Base-by-base conservation (phyloP, 2,888 invertebrate genomes). In the Clepsis dumicolana region DNA sequence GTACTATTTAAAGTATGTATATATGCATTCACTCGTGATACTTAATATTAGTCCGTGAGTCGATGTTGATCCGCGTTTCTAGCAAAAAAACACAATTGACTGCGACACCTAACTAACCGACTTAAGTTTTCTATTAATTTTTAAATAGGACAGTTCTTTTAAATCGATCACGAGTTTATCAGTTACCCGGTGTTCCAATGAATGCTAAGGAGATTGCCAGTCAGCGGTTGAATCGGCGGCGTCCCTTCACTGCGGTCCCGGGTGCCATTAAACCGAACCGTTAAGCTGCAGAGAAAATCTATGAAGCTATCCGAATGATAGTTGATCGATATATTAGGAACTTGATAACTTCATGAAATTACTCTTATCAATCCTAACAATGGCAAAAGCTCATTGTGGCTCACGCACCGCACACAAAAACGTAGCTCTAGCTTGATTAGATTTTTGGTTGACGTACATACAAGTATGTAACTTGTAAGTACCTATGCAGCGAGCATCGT, bases 161-260 rank as follows among this genome's bases (percentile, higher is more conserved):
- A 48, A 48, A 21, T 44, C 44, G 44, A 44, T 21, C 18, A 48
- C 10, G 48, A 21, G 21, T 21, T 84, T 87, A 88, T 87, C 85
- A 85, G 84, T 83, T 86, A 83, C 82, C 77, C 76, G 77, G 75
- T 80, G 82, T 82, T 83, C 83, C 81, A 80, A 83, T 87, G 87
- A 88, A 87, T 87, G 87, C 85, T 85, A 86, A 87, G 79, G 78
- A 86, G 85, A 80, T 82, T 77, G 74, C 75, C 71, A 74, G 77
- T 76, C 74, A 76, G 77, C 54, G 70, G 65, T 64, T 59, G 27
- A 64, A 61, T 57, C 64, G 38, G n/a, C 27, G 25, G 14, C 12
- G 21, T 57, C 56, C 35, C 56, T 35, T 21, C 56, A 32, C 35
- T 7, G 29, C 56, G 35, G 56, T 5, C 29, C 21, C 32, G n/a